Evolutionary conservation across 1,140 invertebrate genomes (phyloP).

Genomic region (Macrobrachium rosenbergii): DNA sequence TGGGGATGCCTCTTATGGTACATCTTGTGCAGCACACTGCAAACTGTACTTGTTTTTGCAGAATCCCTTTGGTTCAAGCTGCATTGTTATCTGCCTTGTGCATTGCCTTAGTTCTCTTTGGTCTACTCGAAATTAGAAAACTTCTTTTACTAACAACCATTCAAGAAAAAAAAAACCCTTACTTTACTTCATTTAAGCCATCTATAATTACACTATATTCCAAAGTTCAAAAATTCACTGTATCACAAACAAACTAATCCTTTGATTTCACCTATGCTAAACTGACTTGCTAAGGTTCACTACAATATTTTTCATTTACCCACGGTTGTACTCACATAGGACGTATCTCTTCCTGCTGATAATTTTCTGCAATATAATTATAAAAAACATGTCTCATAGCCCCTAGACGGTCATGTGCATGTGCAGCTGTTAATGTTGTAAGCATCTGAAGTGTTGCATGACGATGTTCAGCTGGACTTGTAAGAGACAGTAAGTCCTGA

Average conservation of each 20-base stretch:
- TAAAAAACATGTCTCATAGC: slow-evolving; percentile 52
- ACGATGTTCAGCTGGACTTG: slow-evolving; percentile 35
- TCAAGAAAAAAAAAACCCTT: too few species aligned
- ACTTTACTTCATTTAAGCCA: too few species aligned
- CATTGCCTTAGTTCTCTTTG: too few species aligned
- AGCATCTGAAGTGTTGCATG: slow-evolving; percentile 50
- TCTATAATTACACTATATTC: too few species aligned
- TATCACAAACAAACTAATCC: neutral
- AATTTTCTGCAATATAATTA: slow-evolving; percentile 47
- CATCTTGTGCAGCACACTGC: too few species aligned
- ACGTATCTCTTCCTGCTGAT: slow-evolving; percentile 46
- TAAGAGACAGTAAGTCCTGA: slow-evolving; percentile 28
- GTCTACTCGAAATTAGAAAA: too few species aligned
- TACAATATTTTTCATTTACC: neutral
- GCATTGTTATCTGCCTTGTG: too few species aligned
- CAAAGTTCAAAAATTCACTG: too few species aligned
- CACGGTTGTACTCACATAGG: slow-evolving; percentile 28
- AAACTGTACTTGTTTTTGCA: too few species aligned
- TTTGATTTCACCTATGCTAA: neutral
- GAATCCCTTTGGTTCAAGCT: too few species aligned
- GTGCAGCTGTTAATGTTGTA: slow-evolving; percentile 31
- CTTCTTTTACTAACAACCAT: too few species aligned
- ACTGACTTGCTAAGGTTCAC: neutral
- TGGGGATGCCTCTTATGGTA: too few species aligned
- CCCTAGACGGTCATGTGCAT: slow-evolving; percentile 40